Base-by-base conservation (phyloP, 2,888 invertebrate genomes). In the Polyommatus iphigenia region DNA sequence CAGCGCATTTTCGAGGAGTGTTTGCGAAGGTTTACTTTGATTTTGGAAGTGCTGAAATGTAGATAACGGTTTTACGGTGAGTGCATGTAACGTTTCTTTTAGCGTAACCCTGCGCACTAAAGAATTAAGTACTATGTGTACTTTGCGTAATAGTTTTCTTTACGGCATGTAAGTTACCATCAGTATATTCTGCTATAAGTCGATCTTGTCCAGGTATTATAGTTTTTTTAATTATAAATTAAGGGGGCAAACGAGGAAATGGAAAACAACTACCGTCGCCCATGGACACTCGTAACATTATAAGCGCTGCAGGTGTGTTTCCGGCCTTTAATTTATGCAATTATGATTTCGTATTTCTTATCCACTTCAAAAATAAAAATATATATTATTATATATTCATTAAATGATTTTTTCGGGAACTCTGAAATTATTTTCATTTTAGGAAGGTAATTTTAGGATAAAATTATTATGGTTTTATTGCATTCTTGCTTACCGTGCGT, bases 1-100 rank as follows among this genome's bases (percentile, higher is more conserved):
- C 90, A 91, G 87, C 91, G 89, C 91, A 93, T 93, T 93, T 93
- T 92, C 93, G 90, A 89, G 91, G 92, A 92, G 93, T 93, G 93
- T 93, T 93, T 93, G 92, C 92, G 85, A 87, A 87, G 89, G 87
- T 89, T 92, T 91, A 92, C 93, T 93, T 93, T 94, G 94, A 94
- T 94, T 93, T 92, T 85, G 87, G 87, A 86, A 91, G 91, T 90
- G 91, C 89, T 89, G 89, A 85, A 84, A 89, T 88, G 89, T 87
- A 86, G 86, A 84, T 85, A 79, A 84, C 82, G 84, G 86, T 89
- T 90, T 89, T 88, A 90, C 85, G 88, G 85, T 84, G 85, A 89
- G 89, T 88, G 89, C 88, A 88, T 89, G 88, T 85, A 85, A 85
- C 83, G 79, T 82, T 82, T 80, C 81, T 82, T 83, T 83, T 82